phyloP scores from a whole-genome alignment of 1,140 invertebrate species.

The Zaprionus capensis region DNA sequence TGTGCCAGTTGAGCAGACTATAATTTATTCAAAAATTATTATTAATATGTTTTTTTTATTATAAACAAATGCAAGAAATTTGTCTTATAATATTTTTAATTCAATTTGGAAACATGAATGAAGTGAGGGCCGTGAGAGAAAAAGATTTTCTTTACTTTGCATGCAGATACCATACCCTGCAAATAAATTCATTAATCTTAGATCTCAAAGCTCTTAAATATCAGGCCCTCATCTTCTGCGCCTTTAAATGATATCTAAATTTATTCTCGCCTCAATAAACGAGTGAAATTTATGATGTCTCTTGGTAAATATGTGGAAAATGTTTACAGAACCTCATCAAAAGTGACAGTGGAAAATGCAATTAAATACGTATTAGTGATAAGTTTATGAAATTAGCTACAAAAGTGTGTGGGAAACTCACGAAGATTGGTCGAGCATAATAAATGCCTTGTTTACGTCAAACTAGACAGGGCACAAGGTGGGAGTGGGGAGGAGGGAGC shows the following conservation, averaged over 20 bases:
- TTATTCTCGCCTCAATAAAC: constrained; percentile 18
- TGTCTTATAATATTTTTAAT: constrained; percentile 11
- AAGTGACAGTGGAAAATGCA: constrained; percentile 14
- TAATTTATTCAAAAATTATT: constrained; percentile 18
- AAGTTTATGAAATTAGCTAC: constrained; percentile 58
- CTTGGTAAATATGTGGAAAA: constrained; percentile 18
- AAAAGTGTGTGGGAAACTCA: constrained; percentile 42
- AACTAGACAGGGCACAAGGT: constrained; percentile 58
- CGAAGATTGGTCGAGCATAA: constrained; percentile 14
- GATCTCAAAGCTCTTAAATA: neutral
- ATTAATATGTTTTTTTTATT: constrained; percentile 15
- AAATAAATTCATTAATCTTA: neutral
- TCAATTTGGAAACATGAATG: neutral
- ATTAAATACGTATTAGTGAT: constrained; percentile 28
- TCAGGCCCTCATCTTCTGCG: constrained; percentile 1
- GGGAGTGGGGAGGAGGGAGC: neutral
- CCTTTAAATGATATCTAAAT: neutral
- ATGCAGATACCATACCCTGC: neutral
- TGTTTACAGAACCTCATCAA: constrained; percentile 44
- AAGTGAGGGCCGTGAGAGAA: neutral
- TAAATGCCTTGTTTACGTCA: constrained; percentile 28
- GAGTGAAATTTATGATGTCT: constrained; percentile 25
- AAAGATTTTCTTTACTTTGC: neutral
- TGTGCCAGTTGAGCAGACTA: constrained; percentile 4
- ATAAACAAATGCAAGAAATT: constrained; percentile 18